phyloP scores from a whole-genome alignment of 30 jellyfish, hydroid and myxozoan species.

The Catostylus mosaicus region DNA sequence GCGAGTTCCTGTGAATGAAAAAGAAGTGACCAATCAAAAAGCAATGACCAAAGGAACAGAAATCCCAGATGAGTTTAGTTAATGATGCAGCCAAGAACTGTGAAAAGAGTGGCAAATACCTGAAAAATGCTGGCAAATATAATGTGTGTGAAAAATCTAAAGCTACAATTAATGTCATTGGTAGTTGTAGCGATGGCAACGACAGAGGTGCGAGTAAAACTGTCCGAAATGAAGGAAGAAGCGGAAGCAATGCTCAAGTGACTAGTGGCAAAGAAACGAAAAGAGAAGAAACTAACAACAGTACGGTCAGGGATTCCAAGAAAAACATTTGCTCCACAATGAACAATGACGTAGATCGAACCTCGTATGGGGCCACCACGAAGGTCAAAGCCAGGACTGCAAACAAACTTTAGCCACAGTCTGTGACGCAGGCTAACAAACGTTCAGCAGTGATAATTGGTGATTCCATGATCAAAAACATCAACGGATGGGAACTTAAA shows the following conservation, averaged over 20 bases:
- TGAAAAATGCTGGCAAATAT: slow-evolving; percentile 19
- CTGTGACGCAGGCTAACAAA: too few relatives aligned
- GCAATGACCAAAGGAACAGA: slow-evolving; percentile 21
- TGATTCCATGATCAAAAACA: slow-evolving; percentile 43
- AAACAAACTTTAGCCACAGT: slow-evolving; percentile 4
- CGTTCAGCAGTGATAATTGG: slow-evolving; percentile 45
- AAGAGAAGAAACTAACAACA: neutral
- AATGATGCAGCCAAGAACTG: neutral
- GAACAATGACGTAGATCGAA: slow-evolving; percentile 5
- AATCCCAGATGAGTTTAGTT: slow-evolving; percentile 23
- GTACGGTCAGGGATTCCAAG: slow-evolving; percentile 21
- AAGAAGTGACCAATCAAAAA: neutral
- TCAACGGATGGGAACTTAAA: slow-evolving; percentile 19
- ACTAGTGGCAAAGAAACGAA: slow-evolving; percentile 17
- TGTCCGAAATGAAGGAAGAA: slow-evolving; percentile 6
- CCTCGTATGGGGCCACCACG: slow-evolving; percentile 4
- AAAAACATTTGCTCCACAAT: slow-evolving; percentile 1
- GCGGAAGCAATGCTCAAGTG: slow-evolving; percentile 9
- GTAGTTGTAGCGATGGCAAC: slow-evolving; percentile 43
- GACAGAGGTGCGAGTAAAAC: slow-evolving; percentile 33
- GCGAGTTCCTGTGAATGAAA: neutral
- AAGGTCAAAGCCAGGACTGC: slow-evolving; percentile 4
- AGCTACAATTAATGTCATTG: slow-evolving; percentile 21
- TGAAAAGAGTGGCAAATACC: slow-evolving; percentile 5
- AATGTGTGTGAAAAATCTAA: slow-evolving; percentile 13